These are phyloP conservation scores for Diarsia brunnea DNA, from an alignment of 2,888 invertebrate species.

Conservation along the genomic window DNA sequence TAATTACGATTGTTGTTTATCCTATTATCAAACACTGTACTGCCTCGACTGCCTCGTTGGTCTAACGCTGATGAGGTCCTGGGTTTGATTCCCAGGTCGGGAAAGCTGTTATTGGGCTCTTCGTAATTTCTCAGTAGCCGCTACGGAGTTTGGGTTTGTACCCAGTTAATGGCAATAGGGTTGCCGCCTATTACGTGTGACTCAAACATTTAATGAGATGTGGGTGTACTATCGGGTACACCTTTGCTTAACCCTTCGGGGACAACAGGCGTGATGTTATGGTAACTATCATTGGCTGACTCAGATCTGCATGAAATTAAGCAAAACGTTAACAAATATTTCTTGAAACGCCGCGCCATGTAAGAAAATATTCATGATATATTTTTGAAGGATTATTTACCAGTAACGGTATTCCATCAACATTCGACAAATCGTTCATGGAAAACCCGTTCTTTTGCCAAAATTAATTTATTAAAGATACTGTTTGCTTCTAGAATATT, in stretches of 20 bases:
- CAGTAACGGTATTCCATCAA: conserved; percentile 6
- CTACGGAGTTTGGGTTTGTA: too few relatives aligned
- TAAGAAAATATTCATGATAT: not conserved
- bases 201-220: too few relatives aligned
- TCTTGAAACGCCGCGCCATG: not conserved
- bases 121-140: too few relatives aligned
- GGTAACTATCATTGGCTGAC: not conserved
- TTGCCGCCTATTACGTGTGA: too few relatives aligned
- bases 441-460: conserved; percentile 1
- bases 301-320: not conserved
- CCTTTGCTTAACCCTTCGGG: too few relatives aligned
- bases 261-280: too few relatives aligned
- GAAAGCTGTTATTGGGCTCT: too few relatives aligned
- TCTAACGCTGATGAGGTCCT: too few relatives aligned
- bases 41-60: too few relatives aligned
- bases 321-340: not conserved
- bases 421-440: not conserved
- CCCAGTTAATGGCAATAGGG: too few relatives aligned
- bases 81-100: too few relatives aligned
- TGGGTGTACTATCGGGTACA: too few relatives aligned
- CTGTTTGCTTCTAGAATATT: not conserved
- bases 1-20: not conserved
- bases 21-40: not conserved
- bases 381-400: not conserved
- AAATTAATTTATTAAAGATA: conserved; percentile 6